Conservation (phyloP, 2,797 vertebrate species). For the Echiichthys vipera region DNA sequence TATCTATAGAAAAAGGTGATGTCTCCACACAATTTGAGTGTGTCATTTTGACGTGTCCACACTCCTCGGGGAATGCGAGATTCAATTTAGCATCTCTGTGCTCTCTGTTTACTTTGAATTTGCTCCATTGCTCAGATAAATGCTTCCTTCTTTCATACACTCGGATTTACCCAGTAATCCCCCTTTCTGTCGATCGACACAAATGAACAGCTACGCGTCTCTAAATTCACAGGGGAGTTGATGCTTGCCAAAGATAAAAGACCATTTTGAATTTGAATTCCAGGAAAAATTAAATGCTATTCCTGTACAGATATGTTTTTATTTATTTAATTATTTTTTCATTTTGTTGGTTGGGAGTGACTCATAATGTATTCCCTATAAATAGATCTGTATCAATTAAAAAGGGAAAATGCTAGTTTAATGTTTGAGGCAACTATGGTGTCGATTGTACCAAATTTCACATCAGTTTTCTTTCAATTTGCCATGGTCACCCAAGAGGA, state of each 20-base stretch:
- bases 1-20: slow-evolving; percentile 25
- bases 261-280: background rate
- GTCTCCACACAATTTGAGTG: slow-evolving; percentile 27
- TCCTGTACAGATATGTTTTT: background rate
- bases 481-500: background rate
- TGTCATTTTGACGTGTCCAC: slow-evolving; percentile 5
- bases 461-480: no score
- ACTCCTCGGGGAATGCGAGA: slow-evolving; percentile 12
- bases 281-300: background rate
- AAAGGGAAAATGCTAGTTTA: no score
- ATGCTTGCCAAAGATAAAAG: slow-evolving; percentile 4
- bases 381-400: background rate
- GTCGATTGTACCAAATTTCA: background rate
- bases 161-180: slow-evolving; percentile 13
- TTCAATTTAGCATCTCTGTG: slow-evolving; percentile 32
- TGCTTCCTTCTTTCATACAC: background rate
- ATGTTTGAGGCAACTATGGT: background rate
- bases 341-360: background rate
- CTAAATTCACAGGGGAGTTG: background rate
- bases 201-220: background rate
- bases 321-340: background rate
- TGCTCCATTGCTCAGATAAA: slow-evolving; percentile 7
- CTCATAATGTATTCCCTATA: background rate
- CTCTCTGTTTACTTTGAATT: slow-evolving; percentile 31
- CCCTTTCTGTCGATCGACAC: background rate